Evolutionary conservation across 1,140 invertebrate genomes (phyloP), one percentile per base, ranked within the genome.

Genomic region (Papilio polytes): DNA sequence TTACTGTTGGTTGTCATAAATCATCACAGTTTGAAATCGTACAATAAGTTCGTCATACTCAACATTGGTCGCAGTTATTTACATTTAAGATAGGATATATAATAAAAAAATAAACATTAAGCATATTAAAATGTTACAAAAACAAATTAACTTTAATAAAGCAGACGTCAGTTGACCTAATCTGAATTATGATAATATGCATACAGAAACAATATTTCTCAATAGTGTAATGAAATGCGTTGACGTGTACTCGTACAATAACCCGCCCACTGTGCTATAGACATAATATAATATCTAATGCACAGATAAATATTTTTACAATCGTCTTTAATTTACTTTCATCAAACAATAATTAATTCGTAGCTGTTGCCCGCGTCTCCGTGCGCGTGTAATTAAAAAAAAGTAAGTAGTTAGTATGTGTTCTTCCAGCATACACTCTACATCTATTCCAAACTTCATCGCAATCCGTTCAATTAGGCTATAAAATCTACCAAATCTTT

Each of bases 201-300:
- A 82, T 9, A 77, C 31, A 46, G 20, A 78, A 80, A 78, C 78
- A 79, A 82, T 78, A 80, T 83, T 83, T 83, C 82, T 80, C 82
- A 83, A 83, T 83, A 83, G 22, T 83, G 73, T 83, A 80, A 74
- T 80, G 53, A 18, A 82, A 82, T 82, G 46, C 76, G 76, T 73
- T 82, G 74, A 78, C 74, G 44, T 41, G 48, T 22, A 13, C 22
- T 26, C 13, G 76, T 59, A 31, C 76, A 78, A 78, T 56, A 26
- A 41, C 44, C 63, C 63, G 59, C 22, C 9, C 12, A 70, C 63
- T 31, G 26, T 70, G 22, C 26, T 26, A 70, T 70, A 70, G 63
- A 70, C 63, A 70, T 70, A 63, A 63, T 63, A 70, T 8, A 56
- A 56, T 56, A 56, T 56, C 53, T 56, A 56, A 56, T 56, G 18